Evolutionary conservation across 1,140 invertebrate genomes (phyloP), one percentile per base, ranked within the genome.

Genomic region (Bombyx mandarina): DNA sequence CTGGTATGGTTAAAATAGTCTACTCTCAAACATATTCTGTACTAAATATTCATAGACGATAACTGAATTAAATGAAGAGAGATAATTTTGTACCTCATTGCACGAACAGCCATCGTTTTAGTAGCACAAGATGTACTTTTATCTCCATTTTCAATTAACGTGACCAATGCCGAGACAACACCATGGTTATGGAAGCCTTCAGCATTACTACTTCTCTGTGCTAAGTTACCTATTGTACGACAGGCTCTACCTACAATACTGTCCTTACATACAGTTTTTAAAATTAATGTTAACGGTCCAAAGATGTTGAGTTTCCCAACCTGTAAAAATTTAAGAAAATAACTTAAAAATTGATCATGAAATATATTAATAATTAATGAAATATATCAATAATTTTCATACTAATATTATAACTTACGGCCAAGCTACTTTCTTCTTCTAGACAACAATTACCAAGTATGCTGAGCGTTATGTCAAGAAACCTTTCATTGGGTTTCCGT

Each of bases 371-470:
- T 1, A 52, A 53, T 43, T 7, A n/a, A 3, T 35, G 2, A 35
- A 35, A 35, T 8, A 53, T 43, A 18, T 18, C 12, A 43, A 42
- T 1, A 52, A 53, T 43, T 7, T 43, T 4, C 10, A 53, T 53
- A 8, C 9, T 10, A 43, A 53, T 35, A 43, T 42, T 53, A 43
- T 50, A 10, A 79, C 77, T 66, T 69, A 84, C 82, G 62, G 64
- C 50, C 63, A 86, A 58, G 61, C 77, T 79, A 55, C 79, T 78
- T 64, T 85, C 79, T 61, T 83, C 77, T 63, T 91, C 86, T 65
- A 90, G 76, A 65, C 89, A 89, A 67, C 90, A 88, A 73, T 91
- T 90, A n/a, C 89, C 90, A 46, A 91, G 75, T 67, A 90, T 90
- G 67, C 90, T 91, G 60, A 91, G 67, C 35, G 85, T 79, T 52